Evolutionary conservation across 2,113 vertebrate species (phyloP), one percentile per base, ranked within the genome.

Genomic region (Oncorhynchus tshawytscha): DNA sequence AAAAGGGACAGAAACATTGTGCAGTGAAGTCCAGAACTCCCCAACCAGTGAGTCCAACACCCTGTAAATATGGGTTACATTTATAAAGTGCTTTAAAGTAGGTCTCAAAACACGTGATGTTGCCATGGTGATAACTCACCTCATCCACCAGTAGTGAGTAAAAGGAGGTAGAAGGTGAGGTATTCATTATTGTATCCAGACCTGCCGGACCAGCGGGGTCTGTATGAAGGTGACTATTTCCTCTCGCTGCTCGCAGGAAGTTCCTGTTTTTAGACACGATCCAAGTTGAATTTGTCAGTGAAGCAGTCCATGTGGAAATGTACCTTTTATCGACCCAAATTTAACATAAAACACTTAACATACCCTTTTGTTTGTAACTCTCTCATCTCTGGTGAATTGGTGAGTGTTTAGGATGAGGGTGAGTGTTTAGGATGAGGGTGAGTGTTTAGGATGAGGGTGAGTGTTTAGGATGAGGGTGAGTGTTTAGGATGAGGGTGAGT

Each of bases 1-100:
- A 73, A 92, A 90, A 91, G 92, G 92, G 72, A 94, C 93, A 12
- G 92, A 94, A 62, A 93, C 94, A 0, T 92, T 93, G 57, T 94
- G 93, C 92, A 94, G 89, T 45, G 93, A 94, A 84, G 90, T 94
- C 67, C 90, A 92, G 78, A 92, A 88, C 73, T 68, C 87, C 71
- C 65, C 85, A 67, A 80, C 82, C 34, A 92, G 93, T 94, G 84
- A 90, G 89, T 85, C 45, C 34, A n/a, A 79, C 48, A 8, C 22
- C 8, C 8, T 20, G 18, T 20, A 57, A 57, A 57, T 20, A 39
- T 39, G 39, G 39, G 6, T 39, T 39, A 39, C 39, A 39, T 39
- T 39, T 39, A 8, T 39, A 2, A 39, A 39, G 39, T 39, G 7
- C 39, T 51, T 51, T 51, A 3, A 13, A 51, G 3, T 16, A 4